phyloP scores from a whole-genome alignment of 2,888 invertebrate species.

The Exephanes ischioxanthus region DNA sequence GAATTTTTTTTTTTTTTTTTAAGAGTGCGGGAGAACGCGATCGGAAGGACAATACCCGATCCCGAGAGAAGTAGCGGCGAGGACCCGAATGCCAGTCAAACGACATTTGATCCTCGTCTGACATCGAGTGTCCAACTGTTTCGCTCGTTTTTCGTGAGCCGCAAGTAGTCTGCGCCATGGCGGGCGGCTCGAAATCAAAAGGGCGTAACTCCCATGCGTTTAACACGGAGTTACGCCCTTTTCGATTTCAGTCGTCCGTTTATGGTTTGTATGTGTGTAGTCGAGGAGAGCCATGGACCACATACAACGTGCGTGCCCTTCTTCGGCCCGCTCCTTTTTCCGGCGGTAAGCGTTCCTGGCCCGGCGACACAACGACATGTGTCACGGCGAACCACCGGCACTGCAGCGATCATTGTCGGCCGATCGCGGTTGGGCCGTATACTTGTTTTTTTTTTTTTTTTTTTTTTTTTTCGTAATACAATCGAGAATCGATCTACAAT shows the following conservation, averaged over 20 bases:
- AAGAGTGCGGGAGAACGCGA: constrained; percentile 49
- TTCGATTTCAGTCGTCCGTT: not conserved
- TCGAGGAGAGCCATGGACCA: not conserved
- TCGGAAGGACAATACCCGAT: constrained; percentile 60
- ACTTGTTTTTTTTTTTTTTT: not conserved
- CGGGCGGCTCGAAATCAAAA: not conserved
- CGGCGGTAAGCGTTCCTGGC: not conserved
- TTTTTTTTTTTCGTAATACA: constrained; percentile 28
- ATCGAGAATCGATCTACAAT: constrained; percentile 65
- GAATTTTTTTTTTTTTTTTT: constrained; percentile 17
- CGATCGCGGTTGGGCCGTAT: constrained; percentile 20
- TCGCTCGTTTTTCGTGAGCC: constrained; percentile 75
- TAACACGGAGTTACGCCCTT: not conserved
- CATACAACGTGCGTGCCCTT: constrained; percentile 23
- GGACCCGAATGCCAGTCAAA: constrained; percentile 77
- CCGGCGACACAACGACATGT: constrained; percentile 53
- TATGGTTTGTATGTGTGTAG: constrained; percentile 15
- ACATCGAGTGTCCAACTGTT: constrained; percentile 81
- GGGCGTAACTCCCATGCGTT: not conserved
- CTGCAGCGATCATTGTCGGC: constrained; percentile 62
- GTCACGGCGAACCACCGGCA: constrained; percentile 63
- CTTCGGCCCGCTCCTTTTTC: constrained; percentile 15
- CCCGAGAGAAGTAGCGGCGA: constrained; percentile 42
- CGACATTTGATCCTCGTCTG: constrained; percentile 77
- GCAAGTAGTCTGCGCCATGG: constrained; percentile 27